Conservation (phyloP, 2,113 vertebrate species). For the Xyliphius kryptos region DNA sequence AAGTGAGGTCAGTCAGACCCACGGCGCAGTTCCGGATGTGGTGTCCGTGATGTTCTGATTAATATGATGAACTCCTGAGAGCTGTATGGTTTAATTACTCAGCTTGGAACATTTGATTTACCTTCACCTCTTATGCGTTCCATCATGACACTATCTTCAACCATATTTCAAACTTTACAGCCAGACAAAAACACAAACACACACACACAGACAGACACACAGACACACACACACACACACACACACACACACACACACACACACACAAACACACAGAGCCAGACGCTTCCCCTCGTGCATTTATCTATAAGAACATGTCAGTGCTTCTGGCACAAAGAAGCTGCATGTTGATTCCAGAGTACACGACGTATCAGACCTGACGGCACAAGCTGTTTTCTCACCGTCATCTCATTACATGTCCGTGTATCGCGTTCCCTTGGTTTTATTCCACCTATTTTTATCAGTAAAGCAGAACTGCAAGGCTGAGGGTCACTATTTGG, state of each 20-base stretch:
- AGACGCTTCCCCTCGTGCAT: background rate
- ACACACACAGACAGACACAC: background rate
- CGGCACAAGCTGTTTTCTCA: background rate
- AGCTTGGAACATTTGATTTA: constrained; percentile 13
- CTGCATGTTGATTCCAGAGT: constrained; percentile 52
- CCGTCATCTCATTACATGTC: no score
- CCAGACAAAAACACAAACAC: no score
- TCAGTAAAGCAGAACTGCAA: no score
- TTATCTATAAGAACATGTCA: constrained; percentile 49
- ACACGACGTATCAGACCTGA: constrained; percentile 49
- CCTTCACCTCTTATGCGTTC: background rate
- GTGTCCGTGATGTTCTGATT: constrained; percentile 20
- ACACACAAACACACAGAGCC: background rate
- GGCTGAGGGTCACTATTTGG: no score
- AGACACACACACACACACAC: background rate
- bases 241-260: background rate
- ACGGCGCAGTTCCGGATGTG: no score
- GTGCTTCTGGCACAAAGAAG: constrained; percentile 45
- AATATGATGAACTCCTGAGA: constrained; percentile 15
- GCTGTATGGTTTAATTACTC: constrained; percentile 29
- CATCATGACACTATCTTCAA: background rate
- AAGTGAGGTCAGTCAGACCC: no score
- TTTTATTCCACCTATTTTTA: constrained; percentile 6
- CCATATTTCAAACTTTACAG: no score
- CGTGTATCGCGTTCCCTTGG: constrained; percentile 1